Evolutionary conservation across 92 coral and sea anemone genomes (phyloP), one percentile per base, ranked within the genome.

Genomic region (Actinostola sp.): DNA sequence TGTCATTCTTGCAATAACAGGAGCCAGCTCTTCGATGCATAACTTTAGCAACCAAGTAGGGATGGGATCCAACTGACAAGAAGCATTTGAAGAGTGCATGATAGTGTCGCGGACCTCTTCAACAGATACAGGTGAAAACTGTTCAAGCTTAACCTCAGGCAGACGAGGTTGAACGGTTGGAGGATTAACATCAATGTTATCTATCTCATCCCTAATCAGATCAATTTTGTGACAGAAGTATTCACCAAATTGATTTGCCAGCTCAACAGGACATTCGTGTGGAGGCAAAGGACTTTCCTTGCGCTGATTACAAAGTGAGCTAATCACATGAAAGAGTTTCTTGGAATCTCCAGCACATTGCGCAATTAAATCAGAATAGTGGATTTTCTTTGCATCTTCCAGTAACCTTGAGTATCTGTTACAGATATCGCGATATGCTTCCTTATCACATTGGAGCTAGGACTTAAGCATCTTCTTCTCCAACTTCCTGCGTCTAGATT

Each of bases 311-410:
- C n/a, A n/a, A n/a, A n/a, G n/a, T n/a, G n/a, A n/a, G n/a, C n/a
- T n/a, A n/a, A n/a, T n/a, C n/a, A n/a, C n/a, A n/a, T n/a, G n/a
- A n/a, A n/a, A n/a, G n/a, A n/a, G n/a, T n/a, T n/a, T n/a, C n/a
- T n/a, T n/a, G n/a, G n/a, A n/a, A n/a, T n/a, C n/a, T 8, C 85
- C 85, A 14, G 79, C 70, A 61, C 79, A 79, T 21, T 62, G 51
- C 24, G 61, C 72, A 49, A 71, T 71, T 23, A 80, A 34, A 24
- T 48, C 58, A 10, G 46, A 41, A 13, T 67, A 77, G 39, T 27
- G 20, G 0, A 5, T 34, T 17, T 0, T 27, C 13, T 57, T 57
- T 1, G 63, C 63, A 0, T 57, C 39, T 0, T 57, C 8, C 4
- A 57, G 36, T 21, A 28, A 32, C 36, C 36, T 28, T 8, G 20